phyloP scores from a whole-genome alignment of 2,888 invertebrate species.

The Laothoe populi region DNA sequence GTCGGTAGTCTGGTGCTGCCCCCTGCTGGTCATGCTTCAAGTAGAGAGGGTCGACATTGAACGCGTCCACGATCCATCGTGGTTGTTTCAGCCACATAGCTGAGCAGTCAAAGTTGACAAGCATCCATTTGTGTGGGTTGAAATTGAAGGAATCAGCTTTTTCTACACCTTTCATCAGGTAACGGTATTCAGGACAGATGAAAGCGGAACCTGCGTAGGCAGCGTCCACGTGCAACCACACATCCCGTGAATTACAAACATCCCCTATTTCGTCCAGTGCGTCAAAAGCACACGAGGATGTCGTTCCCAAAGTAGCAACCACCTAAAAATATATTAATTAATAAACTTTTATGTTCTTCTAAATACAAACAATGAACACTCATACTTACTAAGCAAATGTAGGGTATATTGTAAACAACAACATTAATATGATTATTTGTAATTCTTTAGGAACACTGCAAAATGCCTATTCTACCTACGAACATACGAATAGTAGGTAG shows the following conservation, averaged over 20 bases:
- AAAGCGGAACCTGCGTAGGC: constrained; percentile 98
- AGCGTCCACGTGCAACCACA: constrained; percentile 98
- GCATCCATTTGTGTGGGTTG: constrained; percentile 99
- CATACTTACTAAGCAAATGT: no score
- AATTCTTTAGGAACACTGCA: no score
- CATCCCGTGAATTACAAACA: constrained; percentile 89
- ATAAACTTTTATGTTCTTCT: constrained; percentile 4
- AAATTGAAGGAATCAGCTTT: constrained; percentile 98
- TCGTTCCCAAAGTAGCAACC: constrained; percentile 96
- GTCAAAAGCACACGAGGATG: constrained; percentile 98
- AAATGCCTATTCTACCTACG: no score
- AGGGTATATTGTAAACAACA: no score
- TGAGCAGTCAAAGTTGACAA: constrained; percentile 99
- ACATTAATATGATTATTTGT: no score
- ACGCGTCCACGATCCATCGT: constrained; percentile 95
- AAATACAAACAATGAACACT: not conserved
- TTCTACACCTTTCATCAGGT: constrained; percentile 94
- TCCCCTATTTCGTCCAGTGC: constrained; percentile 94
- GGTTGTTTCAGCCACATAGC: constrained; percentile 98
- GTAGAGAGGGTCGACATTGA: constrained; percentile 98
- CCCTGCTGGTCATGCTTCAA: constrained; percentile 97
- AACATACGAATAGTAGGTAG: no score
- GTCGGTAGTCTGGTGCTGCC: constrained; percentile 96
- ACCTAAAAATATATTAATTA: constrained; percentile 75
- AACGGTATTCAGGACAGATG: constrained; percentile 98